Percentiles rank a stretch among this genome's conserved stretches.
Evolutionary conservation across 1,140 invertebrate genomes (phyloP).

Genomic region (Chrysoperla carnea): DNA sequence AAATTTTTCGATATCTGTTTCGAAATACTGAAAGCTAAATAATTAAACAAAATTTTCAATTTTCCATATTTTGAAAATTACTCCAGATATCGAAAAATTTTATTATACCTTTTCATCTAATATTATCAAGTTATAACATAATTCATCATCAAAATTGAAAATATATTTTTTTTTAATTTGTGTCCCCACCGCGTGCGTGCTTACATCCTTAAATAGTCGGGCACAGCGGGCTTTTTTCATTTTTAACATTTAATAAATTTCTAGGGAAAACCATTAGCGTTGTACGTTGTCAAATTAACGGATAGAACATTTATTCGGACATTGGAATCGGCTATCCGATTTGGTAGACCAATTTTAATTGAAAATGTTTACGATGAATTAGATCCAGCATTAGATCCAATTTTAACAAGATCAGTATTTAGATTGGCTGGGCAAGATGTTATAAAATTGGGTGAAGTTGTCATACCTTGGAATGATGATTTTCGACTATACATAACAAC

Average conservation of each 20-base stretch:
- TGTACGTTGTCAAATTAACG: slow-evolving; percentile 38
- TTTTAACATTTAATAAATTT: slow-evolving; percentile 4
- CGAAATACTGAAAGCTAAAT: too few relatives aligned
- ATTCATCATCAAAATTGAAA: too few relatives aligned
- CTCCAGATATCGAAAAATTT: too few relatives aligned
- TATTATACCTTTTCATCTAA: neutral
- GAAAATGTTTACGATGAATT: slow-evolving; percentile 42
- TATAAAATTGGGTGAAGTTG: slow-evolving; percentile 32
- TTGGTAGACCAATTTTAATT: slow-evolving; percentile 44
- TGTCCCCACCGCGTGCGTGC: too few relatives aligned
- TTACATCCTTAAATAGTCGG: too few relatives aligned
- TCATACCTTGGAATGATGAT: slow-evolving; percentile 40
- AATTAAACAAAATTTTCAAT: too few relatives aligned
- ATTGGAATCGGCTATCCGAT: slow-evolving; percentile 54
- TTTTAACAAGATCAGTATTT: slow-evolving; percentile 33
- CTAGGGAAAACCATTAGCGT: slow-evolving; percentile 34
- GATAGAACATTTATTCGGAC: slow-evolving; percentile 49
- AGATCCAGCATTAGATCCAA: slow-evolving; percentile 43
- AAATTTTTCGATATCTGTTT: slow-evolving; percentile 1
- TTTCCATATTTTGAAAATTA: too few relatives aligned
- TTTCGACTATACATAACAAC: slow-evolving; percentile 54
- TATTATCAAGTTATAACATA: too few relatives aligned
- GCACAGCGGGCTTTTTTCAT: too few relatives aligned
- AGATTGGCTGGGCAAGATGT: slow-evolving; percentile 25
- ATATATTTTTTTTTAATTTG: too few relatives aligned